Base-by-base conservation (phyloP, 2,113 vertebrate species). In the Dryoscopus gambensis region DNA sequence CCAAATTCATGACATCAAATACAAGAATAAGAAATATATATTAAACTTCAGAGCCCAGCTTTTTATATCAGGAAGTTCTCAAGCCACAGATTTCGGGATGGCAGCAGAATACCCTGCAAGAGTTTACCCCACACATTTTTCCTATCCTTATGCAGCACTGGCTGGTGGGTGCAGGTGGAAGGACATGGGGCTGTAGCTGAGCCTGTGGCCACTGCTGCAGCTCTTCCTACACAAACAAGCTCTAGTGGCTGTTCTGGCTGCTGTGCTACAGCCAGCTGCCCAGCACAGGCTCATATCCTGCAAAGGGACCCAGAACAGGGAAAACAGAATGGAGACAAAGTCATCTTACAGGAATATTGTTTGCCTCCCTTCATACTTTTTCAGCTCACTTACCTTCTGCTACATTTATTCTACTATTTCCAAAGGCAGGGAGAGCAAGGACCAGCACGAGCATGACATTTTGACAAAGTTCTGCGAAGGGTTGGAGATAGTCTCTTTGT, bases 71-170 rank as follows among this genome's bases (percentile, higher is more conserved):
- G 30, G 28, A 89, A 73, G 23, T 42, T 60, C 30, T 49, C 40
- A 65, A 77, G 44, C 10, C 44, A 60, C 56, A 53, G 31, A 50
- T n/a, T 76, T n/a, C 52, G 53, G 47, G 19, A 49, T 57, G 63
- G n/a, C 25, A 20, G 46, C 0, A 9, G 47, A 62, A 67, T 25
- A 55, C 31, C 40, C 73, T 28, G 44, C 39, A 55, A 6, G 65
- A 47, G 20, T n/a, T 73, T 42, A n/a, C 6, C 39, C 52, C 13
- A 7, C 0, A 0, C 1, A 0, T 84, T 67, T 11, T 6, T 21
- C 47, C 47, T 71, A 3, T 59, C 50, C 16, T 67, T 39, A 13
- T 7, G 27, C 28, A 71, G 31, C 42, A 35, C 47, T 11, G 42
- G 24, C 68, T 64, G 57, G 25, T 84, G 71, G 70, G 11, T 0